Evolutionary conservation across 2,113 vertebrate species (phyloP).

Genomic region (rat (Rattus norvegicus)): GRCr8 NC_086037.1:130501-131000

Average conservation of each 20-base stretch:
- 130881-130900: neutral
- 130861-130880: neutral
- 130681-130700: neutral
- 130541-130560: neutral
- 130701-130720: neutral
- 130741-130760: neutral
- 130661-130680: neutral
- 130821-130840: neutral
- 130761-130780: neutral
- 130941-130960: neutral
- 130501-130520: neutral
- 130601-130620: neutral
- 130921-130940: neutral
- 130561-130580: neutral
- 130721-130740: neutral
- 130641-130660: neutral
- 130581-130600: neutral
- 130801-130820: neutral
- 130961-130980: neutral
- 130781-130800: neutral
- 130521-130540: neutral
- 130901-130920: neutral
- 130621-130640: no score
- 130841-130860: neutral
- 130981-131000: neutral